Conservation (phyloP, 2,797 vertebrate genomes). For the Podargus strigoides region DNA sequence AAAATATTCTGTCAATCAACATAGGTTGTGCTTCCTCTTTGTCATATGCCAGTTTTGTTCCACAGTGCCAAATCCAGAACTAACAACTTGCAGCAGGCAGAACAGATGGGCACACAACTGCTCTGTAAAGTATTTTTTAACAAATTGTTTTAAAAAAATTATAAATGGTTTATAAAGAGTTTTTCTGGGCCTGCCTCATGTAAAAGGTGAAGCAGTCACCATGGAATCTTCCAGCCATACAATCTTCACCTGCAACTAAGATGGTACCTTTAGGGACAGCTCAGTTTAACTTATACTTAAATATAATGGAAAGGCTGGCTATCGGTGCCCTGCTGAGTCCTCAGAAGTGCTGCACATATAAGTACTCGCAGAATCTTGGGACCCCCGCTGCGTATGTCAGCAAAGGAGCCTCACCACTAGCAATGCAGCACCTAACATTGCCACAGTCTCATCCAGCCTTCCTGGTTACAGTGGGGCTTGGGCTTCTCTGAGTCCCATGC, state of each 20-base stretch:
- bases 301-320: not conserved
- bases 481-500: not conserved
- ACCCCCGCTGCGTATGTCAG: accelerated
- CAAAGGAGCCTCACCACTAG: not conserved
- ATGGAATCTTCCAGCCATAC: not conserved
- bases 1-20: constrained; percentile 40
- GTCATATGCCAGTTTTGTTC: not conserved
- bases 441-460: not conserved
- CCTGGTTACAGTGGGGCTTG: not conserved
- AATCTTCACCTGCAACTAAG: not conserved
- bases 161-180: not conserved
- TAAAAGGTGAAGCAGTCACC: not conserved
- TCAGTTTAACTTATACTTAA: not conserved
- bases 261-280: not conserved
- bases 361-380: not conserved
- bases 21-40: constrained; percentile 11
- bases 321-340: not conserved
- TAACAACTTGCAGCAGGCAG: constrained; percentile 39
- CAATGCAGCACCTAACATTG: not conserved
- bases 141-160: not conserved
- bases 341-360: not conserved
- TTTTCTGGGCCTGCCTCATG: not conserved
- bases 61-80: constrained; percentile 26
- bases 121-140: constrained; percentile 43
- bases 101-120: constrained; percentile 51